Evolutionary conservation across 2,888 invertebrate genomes (phyloP), one percentile per base, ranked within the genome.

Genomic region (Alsophila aescularia): DNA sequence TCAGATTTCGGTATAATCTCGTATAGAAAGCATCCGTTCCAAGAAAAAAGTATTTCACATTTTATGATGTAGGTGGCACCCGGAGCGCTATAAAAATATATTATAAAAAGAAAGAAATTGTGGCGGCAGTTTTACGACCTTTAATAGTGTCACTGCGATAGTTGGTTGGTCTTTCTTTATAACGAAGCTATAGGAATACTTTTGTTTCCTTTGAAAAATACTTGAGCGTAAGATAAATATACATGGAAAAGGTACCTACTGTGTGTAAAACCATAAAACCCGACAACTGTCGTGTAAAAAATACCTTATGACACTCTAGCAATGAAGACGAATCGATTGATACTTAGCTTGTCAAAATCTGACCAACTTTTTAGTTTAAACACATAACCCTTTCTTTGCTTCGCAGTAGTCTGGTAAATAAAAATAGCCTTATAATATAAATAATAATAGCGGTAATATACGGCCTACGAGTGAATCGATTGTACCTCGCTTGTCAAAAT

Each of bases 11-110:
- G 82, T 83, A 81, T 82, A 80, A 84, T 85, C 86, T 84, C 81
- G 80, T 85, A 83, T 83, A 83, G 74, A 64, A 77, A 79, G 79
- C 79, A 83, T 84, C 84, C 85, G 77, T 77, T 82, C 75, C 74
- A 79, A 81, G 86, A 84, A 77, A 83, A 81, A 80, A 87, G n/a
- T 90, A 89, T 87, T 86, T 89, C 86, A 90, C 78, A 85, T 89
- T 89, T 88, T 90, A 89, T 87, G 86, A 83, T 76, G 80, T 84
- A 83, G 85, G 83, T 83, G 80, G 84, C 81, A 85, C 81, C 83
- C 74, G 76, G 76, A 78, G 77, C 75, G 79, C 75, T 73, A 79
- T 85, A 85, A 87, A 86, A 83, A 83, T 83, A 83, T n/a, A n/a
- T n/a, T n/a, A n/a, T 84, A 83, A 80, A 79, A 79, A 82, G 77